A percentile compares a stretch with the other conserved stretches of the same genome.
Conservation (phyloP, 2,888 invertebrate species). For the Bedellia somnulentella region DNA sequence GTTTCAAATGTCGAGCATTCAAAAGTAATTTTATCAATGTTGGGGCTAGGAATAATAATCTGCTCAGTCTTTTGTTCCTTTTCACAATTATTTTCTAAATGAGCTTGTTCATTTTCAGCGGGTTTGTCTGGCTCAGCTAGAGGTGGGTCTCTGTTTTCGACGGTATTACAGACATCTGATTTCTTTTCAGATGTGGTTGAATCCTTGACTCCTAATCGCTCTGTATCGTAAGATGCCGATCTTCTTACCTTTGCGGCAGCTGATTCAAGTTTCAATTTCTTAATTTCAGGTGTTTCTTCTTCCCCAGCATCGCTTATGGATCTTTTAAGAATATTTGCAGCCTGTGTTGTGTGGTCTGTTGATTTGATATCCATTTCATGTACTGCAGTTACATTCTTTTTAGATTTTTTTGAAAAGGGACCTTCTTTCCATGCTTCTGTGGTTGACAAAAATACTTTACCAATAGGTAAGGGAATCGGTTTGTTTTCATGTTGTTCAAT, state of each 20-base stretch:
- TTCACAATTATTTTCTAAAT: too few relatives aligned
- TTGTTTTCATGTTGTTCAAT: slow-evolving; percentile 77
- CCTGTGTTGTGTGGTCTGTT: slow-evolving; percentile 21
- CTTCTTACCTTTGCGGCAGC: slow-evolving; percentile 46
- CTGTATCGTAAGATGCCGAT: slow-evolving; percentile 48
- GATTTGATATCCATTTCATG: slow-evolving; percentile 13
- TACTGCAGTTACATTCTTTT: slow-evolving; percentile 19
- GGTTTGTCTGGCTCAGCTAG: too few relatives aligned
- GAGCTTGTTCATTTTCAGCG: too few relatives aligned
- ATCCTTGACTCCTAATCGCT: slow-evolving; percentile 23
- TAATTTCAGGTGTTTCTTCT: slow-evolving; percentile 39
- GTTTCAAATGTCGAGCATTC: background rate
- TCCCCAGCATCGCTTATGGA: slow-evolving; percentile 49
- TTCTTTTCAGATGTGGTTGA: background rate
- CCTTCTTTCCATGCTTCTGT: slow-evolving; percentile 51
- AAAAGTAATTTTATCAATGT: too few relatives aligned
- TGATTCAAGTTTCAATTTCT: slow-evolving; percentile 36
- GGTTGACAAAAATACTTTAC: slow-evolving; percentile 61
- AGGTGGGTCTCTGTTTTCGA: too few relatives aligned
- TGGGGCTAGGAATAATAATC: too few relatives aligned
- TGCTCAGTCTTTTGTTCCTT: background rate
- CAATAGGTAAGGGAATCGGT: slow-evolving; percentile 61
- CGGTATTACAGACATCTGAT: slow-evolving; percentile 1
- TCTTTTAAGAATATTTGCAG: slow-evolving; percentile 48
- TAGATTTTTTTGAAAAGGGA: slow-evolving; percentile 35